Base-by-base conservation (phyloP, 2,888 invertebrate genomes). In the Cephus nigrinus region DNA sequence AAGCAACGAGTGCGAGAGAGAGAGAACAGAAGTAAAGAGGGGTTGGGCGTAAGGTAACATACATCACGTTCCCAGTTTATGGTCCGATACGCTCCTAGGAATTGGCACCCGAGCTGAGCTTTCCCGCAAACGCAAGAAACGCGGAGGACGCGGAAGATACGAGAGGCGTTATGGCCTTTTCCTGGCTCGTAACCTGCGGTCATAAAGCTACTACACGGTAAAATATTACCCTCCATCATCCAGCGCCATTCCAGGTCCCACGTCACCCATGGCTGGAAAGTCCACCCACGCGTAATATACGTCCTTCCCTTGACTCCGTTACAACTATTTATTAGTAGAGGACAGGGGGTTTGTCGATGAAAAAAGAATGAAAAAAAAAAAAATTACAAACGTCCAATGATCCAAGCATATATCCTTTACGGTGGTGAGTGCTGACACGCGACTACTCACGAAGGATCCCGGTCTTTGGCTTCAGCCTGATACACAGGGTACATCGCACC, bases 141-240 rank as follows among this genome's bases (percentile, higher is more conserved):
- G 83, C 82, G 75, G 76, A 80, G 79, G 80, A 80, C 31, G 34
- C 79, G 80, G 84, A 82, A 88, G 87, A 88, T 89, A 88, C 86
- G 84, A 86, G 55, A 55, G 85, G 85, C 88, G 88, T 91, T 91
- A 91, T 90, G 89, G 90, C 87, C 55, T 90, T 89, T 90, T 91
- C 89, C 90, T 90, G 89, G 87, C 90, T 90, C 90, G 89, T 90
- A 90, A 90, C 90, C 89, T 88, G 86, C 85, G 89, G 88, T 89
- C 90, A 90, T 91, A 91, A 91, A 91, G 90, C 90, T 88, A 90
- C 90, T 88, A 86, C 88, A 84, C 85, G 86, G 83, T 90, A 86
- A 90, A 90, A 90, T 91, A 90, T 90, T 85, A 86, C 87, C 85
- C 84, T 85, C 84, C 87, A 83, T 86, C 85, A 84, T 82, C 75